phyloP scores from a whole-genome alignment of 37 sponge, comb jelly and placozoan genomes.

The Petrosia ficiformis region DNA sequence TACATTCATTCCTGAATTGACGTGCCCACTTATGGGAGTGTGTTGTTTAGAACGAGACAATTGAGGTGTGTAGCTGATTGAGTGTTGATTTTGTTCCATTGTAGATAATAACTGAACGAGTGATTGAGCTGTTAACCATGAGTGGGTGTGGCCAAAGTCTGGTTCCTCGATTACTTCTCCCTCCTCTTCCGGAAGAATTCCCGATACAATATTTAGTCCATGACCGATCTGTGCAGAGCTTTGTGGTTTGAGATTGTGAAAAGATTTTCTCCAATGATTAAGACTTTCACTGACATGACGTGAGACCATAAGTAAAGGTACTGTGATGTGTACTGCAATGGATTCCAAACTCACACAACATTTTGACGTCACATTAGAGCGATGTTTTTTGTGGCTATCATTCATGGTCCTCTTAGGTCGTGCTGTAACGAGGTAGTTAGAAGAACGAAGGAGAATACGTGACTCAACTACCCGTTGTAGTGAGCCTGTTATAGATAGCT shows the following conservation, averaged over 20 bases:
- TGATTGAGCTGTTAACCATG: too few species aligned
- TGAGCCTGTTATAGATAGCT: constrained; percentile 13
- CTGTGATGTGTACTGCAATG: neutral
- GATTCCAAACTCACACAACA: constrained; percentile 15
- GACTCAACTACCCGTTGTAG: constrained; percentile 11
- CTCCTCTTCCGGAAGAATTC: too few species aligned
- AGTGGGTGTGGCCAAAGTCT: too few species aligned
- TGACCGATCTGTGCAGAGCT: too few species aligned
- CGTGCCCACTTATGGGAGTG: neutral
- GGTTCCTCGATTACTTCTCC: neutral
- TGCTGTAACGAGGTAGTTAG: neutral
- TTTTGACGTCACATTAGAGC: constrained; percentile 10
- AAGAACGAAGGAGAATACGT: neutral
- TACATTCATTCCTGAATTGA: too few species aligned
- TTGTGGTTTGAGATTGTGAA: too few species aligned
- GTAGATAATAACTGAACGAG: too few species aligned
- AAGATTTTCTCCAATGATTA: neutral
- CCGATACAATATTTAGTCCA: too few species aligned
- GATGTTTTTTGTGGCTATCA: neutral
- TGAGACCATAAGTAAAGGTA: constrained; percentile 32
- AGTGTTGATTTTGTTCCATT: too few species aligned
- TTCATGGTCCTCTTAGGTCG: neutral
- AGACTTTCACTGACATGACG: constrained; percentile 35
- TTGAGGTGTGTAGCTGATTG: neutral
- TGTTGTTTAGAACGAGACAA: neutral